These are phyloP conservation scores for Solenopsis invicta DNA, from an alignment of 1,140 invertebrate species.

Conservation along the genomic window DNA sequence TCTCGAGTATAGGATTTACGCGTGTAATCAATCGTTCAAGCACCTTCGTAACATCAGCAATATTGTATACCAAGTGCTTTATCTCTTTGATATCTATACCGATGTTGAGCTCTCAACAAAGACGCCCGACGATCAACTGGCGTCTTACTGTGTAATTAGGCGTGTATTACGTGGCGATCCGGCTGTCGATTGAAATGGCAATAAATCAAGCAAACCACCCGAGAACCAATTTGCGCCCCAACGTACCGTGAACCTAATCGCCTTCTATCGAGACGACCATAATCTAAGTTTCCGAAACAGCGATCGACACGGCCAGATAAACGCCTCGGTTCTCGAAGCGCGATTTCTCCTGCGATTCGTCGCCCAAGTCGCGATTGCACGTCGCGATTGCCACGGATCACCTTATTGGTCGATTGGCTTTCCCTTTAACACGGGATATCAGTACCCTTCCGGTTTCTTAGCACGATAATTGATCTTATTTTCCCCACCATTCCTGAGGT, in stretches of 20 bases:
- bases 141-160: constrained; percentile 61
- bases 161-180: constrained; percentile 56
- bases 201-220: constrained; percentile 57
- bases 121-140: constrained; percentile 39
- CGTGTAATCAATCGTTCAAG: constrained; percentile 40
- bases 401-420: constrained; percentile 53
- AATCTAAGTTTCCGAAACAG: constrained; percentile 74
- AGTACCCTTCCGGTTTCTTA: constrained; percentile 29
- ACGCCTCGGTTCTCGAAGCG: constrained; percentile 18
- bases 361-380: constrained; percentile 49
- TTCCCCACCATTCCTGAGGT: not conserved
- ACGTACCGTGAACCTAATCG: constrained; percentile 70
- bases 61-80: constrained; percentile 34
- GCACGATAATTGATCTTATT: constrained; percentile 25
- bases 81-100: constrained; percentile 42
- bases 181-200: constrained; percentile 56
- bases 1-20: constrained; percentile 13
- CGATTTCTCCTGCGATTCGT: constrained; percentile 59
- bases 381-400: constrained; percentile 35
- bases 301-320: constrained; percentile 70
- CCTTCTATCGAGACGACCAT: constrained; percentile 67
- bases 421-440: constrained; percentile 26
- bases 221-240: constrained; percentile 67
- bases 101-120: constrained; percentile 33
- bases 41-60: not conserved